These are phyloP conservation scores for Chionodraco myersi DNA, from an alignment of 2,113 vertebrate species.

Conservation along the genomic window DNA sequence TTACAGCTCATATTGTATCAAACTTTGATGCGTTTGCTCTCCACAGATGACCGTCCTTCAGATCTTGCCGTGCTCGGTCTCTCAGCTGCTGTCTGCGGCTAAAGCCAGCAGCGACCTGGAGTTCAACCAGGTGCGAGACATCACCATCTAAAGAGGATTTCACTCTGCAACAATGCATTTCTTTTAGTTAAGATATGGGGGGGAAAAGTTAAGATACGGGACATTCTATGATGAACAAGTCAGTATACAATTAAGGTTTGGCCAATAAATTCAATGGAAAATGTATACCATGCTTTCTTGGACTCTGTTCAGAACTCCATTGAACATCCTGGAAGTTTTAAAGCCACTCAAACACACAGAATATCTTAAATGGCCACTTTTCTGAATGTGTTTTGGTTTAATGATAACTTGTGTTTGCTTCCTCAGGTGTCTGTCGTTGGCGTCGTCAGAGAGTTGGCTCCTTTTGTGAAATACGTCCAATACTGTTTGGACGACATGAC, in stretches of 20 bases:
- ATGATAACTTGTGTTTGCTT: not conserved
- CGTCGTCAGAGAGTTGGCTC: slow-evolving; percentile 84
- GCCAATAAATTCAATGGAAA: too few relatives aligned
- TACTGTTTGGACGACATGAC: slow-evolving; percentile 95
- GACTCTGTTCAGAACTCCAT: not conserved
- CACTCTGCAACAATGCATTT: too few relatives aligned
- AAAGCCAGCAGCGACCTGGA: slow-evolving; percentile 76
- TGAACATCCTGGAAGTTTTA: too few relatives aligned
- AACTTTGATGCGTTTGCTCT: not conserved
- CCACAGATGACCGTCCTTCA: slow-evolving; percentile 57
- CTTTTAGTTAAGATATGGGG: too few relatives aligned
- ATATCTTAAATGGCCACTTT: not conserved
- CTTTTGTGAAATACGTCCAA: slow-evolving; percentile 84
- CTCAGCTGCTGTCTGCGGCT: slow-evolving; percentile 87
- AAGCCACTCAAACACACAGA: not conserved
- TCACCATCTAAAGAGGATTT: too few relatives aligned
- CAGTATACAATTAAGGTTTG: too few relatives aligned
- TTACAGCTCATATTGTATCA: too few relatives aligned
- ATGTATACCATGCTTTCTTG: not conserved
- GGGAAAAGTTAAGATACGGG: too few relatives aligned
- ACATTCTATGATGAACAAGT: too few relatives aligned
- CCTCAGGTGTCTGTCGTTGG: slow-evolving; percentile 88
- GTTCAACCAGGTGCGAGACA: slow-evolving; percentile 84
- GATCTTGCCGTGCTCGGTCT: slow-evolving; percentile 90
- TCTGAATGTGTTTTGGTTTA: not conserved